phyloP scores from a whole-genome alignment of 2,797 vertebrate species.

The Micropoecilia bifurca region DNA sequence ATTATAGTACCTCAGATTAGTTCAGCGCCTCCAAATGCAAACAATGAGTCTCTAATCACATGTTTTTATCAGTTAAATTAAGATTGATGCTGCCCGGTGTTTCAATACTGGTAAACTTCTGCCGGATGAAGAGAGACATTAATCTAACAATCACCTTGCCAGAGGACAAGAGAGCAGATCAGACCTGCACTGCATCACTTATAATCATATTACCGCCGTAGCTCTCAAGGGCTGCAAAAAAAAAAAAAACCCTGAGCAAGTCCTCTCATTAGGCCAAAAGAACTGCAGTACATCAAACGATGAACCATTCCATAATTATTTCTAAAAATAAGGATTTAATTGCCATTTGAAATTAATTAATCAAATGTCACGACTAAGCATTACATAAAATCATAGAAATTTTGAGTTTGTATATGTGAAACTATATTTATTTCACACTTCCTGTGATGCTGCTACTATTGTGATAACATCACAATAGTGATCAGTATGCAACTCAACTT shows the following conservation, averaged over 20 bases:
- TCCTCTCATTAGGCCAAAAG: slow-evolving; percentile 50
- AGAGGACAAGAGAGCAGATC: slow-evolving; percentile 71
- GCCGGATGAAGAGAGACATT: slow-evolving; percentile 59
- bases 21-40: slow-evolving; percentile 26
- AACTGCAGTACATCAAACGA: background rate
- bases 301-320: background rate
- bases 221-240: slow-evolving; percentile 57
- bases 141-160: slow-evolving; percentile 75
- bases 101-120: slow-evolving; percentile 45
- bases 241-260: slow-evolving; percentile 57
- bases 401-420: background rate
- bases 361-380: background rate
- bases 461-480: too few species aligned
- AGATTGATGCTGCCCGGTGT: slow-evolving; percentile 54
- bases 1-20: background rate
- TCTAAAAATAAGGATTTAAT: background rate
- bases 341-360: background rate
- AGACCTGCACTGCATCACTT: slow-evolving; percentile 73
- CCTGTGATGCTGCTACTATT: too few species aligned
- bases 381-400: background rate
- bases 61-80: slow-evolving; percentile 53
- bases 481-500: too few species aligned
- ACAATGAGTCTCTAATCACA: slow-evolving; percentile 29
- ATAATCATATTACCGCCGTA: slow-evolving; percentile 71
- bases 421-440: background rate